Conservation (phyloP, 1,140 invertebrate genomes). For the Olivierus martensii region DNA sequence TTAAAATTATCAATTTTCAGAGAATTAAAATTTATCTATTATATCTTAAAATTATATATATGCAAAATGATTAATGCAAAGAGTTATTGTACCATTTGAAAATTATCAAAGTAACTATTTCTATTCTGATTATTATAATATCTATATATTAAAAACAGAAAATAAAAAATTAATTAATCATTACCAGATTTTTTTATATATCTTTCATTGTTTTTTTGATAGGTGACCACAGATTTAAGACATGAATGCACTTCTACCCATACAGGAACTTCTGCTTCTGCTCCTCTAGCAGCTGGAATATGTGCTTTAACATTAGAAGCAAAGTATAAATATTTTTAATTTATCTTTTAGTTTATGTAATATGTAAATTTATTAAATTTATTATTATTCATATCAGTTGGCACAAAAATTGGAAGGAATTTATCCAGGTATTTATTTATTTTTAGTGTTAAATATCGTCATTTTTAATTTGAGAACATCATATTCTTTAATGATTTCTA, state of each 20-base stretch:
- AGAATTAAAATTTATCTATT: too few species aligned
- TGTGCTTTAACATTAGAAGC: constrained; percentile 88
- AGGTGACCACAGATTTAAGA: constrained; percentile 78
- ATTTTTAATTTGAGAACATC: too few species aligned
- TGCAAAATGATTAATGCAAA: not conserved
- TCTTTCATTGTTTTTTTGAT: not conserved
- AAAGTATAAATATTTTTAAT: constrained; percentile 39
- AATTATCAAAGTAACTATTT: not conserved
- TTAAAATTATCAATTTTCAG: too few species aligned
- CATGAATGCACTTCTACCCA: constrained; percentile 42
- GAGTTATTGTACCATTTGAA: not conserved
- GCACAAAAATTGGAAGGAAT: too few species aligned
- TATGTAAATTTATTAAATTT: too few species aligned
- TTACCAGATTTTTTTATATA: too few species aligned
- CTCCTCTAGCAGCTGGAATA: constrained; percentile 89
- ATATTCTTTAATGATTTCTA: too few species aligned
- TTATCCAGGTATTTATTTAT: too few species aligned
- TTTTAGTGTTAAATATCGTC: too few species aligned
- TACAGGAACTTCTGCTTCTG: constrained; percentile 81
- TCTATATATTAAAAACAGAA: not conserved
- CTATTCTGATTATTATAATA: not conserved
- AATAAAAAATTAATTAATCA: not conserved
- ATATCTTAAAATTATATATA: not conserved
- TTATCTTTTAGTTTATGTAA: constrained; percentile 1
- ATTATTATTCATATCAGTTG: too few species aligned